phyloP scores from a whole-genome alignment of 2,888 invertebrate species.

The Epistrophe grossulariae region DNA sequence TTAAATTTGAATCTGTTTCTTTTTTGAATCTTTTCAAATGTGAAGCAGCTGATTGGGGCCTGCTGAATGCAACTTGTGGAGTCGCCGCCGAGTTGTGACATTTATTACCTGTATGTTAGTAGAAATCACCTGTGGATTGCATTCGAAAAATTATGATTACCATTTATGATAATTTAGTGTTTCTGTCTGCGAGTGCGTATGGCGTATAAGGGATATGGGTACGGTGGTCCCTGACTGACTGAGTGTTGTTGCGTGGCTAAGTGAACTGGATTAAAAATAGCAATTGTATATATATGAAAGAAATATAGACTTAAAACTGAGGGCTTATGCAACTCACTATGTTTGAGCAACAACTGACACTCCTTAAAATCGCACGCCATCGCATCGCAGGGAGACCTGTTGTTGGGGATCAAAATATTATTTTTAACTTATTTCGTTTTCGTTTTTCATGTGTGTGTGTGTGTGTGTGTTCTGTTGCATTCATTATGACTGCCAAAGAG shows the following conservation, averaged over 20 bases:
- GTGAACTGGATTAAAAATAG: conserved; percentile 72
- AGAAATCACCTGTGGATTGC: conserved; percentile 75
- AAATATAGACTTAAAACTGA: conserved; percentile 56
- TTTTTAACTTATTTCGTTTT: background rate
- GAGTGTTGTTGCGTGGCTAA: conserved; percentile 22
- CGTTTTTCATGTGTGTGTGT: conserved; percentile 1
- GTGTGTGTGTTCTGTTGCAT: conserved; percentile 35
- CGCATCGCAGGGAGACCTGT: background rate
- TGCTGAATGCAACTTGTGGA: conserved; percentile 53
- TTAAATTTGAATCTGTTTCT: conserved; percentile 59
- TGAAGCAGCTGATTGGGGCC: conserved; percentile 44
- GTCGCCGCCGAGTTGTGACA: conserved; percentile 67
- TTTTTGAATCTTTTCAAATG: background rate
- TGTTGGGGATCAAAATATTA: background rate
- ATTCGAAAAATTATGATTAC: conserved; percentile 68
- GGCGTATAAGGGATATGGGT: background rate
- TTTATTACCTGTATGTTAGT: conserved; percentile 69
- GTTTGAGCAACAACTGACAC: conserved; percentile 48
- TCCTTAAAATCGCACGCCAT: conserved; percentile 56
- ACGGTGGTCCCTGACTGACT: conserved; percentile 14
- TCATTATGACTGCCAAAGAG: conserved; percentile 46
- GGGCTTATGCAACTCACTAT: conserved; percentile 54
- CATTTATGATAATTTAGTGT: conserved; percentile 74
- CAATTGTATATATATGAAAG: conserved; percentile 54
- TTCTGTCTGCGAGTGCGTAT: conserved; percentile 61